Evolutionary conservation across 2,888 invertebrate genomes (phyloP).

Genomic region (Eristalis tenax): DNA sequence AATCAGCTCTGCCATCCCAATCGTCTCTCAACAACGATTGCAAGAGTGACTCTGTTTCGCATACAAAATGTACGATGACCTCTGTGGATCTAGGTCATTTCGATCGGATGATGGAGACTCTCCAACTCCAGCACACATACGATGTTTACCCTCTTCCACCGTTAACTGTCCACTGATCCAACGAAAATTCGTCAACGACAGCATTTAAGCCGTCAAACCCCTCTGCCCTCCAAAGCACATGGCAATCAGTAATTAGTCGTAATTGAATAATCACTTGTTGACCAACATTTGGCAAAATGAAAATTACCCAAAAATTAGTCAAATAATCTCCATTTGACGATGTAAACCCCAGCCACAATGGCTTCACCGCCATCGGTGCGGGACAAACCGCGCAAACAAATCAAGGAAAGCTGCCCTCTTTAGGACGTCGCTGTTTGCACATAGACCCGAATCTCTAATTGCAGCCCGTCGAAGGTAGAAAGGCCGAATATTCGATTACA

Average conservation of each 20-base stretch:
- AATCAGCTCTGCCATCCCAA: no score
- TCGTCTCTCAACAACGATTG: no score
- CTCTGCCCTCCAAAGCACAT: background rate
- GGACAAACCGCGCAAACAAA: background rate
- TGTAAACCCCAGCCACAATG: background rate
- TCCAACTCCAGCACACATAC: no score
- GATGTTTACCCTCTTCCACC: no score
- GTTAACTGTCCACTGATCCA: background rate
- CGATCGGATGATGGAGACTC: no score
- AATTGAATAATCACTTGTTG: background rate
- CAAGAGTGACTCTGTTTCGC: no score
- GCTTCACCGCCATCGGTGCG: background rate
- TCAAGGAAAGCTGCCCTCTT: background rate
- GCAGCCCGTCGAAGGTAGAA: slow-evolving; percentile 5
- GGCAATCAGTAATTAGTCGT: background rate
- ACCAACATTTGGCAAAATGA: background rate
- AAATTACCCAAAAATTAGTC: background rate
- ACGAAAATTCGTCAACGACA: background rate
- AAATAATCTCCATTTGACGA: background rate
- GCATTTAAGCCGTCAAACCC: background rate
- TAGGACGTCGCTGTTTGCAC: background rate
- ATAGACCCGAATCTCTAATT: slow-evolving; percentile 30
- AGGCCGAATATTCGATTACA: background rate
- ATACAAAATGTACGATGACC: no score
- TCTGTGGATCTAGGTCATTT: no score